Percentiles rank a stretch among this genome's conserved stretches.
These are phyloP conservation scores for Drosophila tsacasi DNA, from an alignment of 1,140 invertebrate species.

Conservation along the genomic window DNA sequence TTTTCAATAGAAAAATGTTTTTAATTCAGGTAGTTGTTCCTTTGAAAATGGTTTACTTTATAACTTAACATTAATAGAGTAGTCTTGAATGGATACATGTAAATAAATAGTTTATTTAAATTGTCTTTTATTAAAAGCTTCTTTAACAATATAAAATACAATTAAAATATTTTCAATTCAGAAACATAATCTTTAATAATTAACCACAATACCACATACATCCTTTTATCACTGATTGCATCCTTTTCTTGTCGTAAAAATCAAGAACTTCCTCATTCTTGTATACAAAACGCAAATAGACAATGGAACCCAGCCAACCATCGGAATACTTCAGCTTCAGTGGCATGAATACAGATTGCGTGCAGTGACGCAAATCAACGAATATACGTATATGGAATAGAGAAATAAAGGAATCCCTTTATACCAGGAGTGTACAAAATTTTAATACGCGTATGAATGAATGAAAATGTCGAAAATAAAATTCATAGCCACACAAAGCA, in stretches of 20 bases:
- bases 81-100: neutral
- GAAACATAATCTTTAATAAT: neutral
- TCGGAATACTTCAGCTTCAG: slow-evolving; percentile 29
- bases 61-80: neutral
- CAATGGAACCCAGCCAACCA: slow-evolving; percentile 36
- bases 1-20: neutral
- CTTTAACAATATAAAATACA: neutral
- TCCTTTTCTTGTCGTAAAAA: slow-evolving; percentile 1
- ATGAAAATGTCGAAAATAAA: slow-evolving; percentile 31
- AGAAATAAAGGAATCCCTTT: slow-evolving; percentile 20
- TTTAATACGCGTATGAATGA: slow-evolving; percentile 46
- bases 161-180: neutral
- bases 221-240: slow-evolving; percentile 4
- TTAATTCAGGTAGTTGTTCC: neutral
- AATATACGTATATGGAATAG: slow-evolving; percentile 11
- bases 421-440: slow-evolving; percentile 5
- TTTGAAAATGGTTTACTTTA: neutral
- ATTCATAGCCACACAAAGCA: slow-evolving; percentile 20
- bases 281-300: slow-evolving; percentile 29
- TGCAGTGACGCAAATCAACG: slow-evolving; percentile 33
- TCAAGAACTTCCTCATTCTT: slow-evolving; percentile 4
- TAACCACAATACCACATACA: neutral
- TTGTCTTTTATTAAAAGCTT: neutral
- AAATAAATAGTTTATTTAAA: neutral
- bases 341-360: slow-evolving; percentile 43